Percentiles rank a stretch among this genome's conserved stretches.
Evolutionary conservation across 2,888 invertebrate species (phyloP).

Genomic region (Scaptomyza cyrtandrae): DNA sequence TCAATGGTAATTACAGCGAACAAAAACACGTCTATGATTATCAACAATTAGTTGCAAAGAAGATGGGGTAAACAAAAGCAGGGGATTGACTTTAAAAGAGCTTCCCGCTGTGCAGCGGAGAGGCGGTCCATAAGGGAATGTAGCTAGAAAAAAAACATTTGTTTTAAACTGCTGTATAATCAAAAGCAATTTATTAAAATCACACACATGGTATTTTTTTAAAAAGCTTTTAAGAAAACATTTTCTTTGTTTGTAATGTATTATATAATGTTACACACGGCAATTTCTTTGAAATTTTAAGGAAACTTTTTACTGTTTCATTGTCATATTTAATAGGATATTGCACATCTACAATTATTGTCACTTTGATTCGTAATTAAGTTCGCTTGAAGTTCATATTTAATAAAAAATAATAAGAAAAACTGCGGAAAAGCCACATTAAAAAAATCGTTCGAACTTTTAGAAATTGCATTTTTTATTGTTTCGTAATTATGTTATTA

Average conservation of each 20-base stretch:
- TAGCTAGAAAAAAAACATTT: background rate
- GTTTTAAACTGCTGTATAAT: constrained; percentile 3
- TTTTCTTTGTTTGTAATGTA: background rate
- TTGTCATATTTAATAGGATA: background rate
- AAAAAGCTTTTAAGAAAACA: background rate
- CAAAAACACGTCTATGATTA: constrained; percentile 30
- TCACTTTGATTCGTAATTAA: constrained; percentile 13
- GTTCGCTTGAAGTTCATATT: background rate
- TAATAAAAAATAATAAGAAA: background rate
- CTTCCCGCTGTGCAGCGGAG: too few species aligned
- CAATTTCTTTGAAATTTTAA: background rate
- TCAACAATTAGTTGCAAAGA: constrained; percentile 1
- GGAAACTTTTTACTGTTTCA: background rate
- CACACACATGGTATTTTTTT: background rate
- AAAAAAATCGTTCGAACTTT: too few species aligned
- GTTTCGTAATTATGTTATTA: too few species aligned
- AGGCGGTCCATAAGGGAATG: background rate
- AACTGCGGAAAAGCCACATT: too few species aligned
- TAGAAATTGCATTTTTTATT: background rate
- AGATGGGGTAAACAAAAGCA: constrained; percentile 36
- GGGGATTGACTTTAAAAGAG: constrained; percentile 1
- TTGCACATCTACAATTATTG: constrained; percentile 11
- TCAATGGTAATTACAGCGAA: constrained; percentile 42
- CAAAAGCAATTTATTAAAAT: constrained; percentile 2
- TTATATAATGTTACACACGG: background rate